Base-by-base conservation (phyloP, 2,113 vertebrate species). In the Solea solea region DNA sequence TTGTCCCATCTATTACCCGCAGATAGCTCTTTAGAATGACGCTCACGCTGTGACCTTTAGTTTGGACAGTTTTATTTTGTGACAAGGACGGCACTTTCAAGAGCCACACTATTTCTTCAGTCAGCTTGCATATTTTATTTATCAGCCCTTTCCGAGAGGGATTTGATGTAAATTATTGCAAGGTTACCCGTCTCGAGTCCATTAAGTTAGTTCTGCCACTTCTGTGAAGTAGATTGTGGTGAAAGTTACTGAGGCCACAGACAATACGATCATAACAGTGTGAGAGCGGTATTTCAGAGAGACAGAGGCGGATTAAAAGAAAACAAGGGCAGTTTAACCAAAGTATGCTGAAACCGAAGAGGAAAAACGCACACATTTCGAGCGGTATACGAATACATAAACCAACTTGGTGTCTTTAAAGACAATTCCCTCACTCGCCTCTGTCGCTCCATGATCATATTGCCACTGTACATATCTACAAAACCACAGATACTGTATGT, bases 21-120 rank as follows among this genome's bases (percentile, higher is more conserved):
- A 89, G 89, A 91, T 88, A 86, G 86, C 89, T 90, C 75, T 88
- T 75, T 74, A 76, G 78, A 84, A 76, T 78, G 74, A 84, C 82
- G 75, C 72, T 70, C 57, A 49, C 80, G 75, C 54, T 69, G 76
- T 84, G 83, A 88, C 85, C 83, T 88, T 80, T 74, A 76, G 71
- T 65, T 65, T 71, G 59, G 69, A 72, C 64, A 41, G 42, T 80
- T 85, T 86, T 69, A 84, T 66, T 81, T 72, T 13, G 66, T 77
- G 80, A 88, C 90, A 88, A 89, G 86, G 90, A 90, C 86, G 67
- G 76, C 64, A 53, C 73, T 72, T 81, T 83, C 56, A 67, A 63
- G 58, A 80, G 71, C 60, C 7, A 21, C 28, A 51, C 64, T 58
- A 55, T 80, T 74, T 80, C 73, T 80, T 70, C 70, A 50, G 69